phyloP scores from a whole-genome alignment of 2,888 invertebrate species.

The Elgonia sp. region DNA sequence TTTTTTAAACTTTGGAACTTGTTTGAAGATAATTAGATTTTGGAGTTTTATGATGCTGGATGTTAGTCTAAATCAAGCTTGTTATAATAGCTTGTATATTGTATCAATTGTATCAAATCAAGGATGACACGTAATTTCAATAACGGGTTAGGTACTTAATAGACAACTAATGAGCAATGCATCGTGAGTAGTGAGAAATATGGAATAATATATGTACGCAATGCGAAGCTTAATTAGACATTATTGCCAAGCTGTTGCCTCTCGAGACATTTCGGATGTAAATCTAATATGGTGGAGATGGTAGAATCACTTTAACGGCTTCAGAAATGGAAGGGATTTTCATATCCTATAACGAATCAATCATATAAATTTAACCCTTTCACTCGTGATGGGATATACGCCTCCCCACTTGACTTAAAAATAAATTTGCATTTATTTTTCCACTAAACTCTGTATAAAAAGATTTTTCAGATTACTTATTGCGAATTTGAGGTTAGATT shows the following conservation, averaged over 20 bases:
- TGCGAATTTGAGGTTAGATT: too few species aligned
- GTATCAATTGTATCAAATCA: constrained; percentile 63
- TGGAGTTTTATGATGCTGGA: background rate
- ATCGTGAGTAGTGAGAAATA: constrained; percentile 48
- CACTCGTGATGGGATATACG: too few species aligned
- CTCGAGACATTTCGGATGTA: constrained; percentile 59
- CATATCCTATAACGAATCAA: too few species aligned
- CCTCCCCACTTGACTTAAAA: too few species aligned
- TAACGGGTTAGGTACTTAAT: constrained; percentile 61
- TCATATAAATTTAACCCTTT: too few species aligned
- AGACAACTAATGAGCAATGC: constrained; percentile 63
- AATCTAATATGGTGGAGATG: constrained; percentile 27
- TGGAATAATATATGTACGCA: constrained; percentile 64
- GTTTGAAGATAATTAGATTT: constrained; percentile 2
- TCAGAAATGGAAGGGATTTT: too few species aligned
- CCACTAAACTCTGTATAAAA: too few species aligned
- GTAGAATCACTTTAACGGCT: constrained; percentile 9
- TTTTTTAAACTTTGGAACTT: background rate
- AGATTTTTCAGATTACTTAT: too few species aligned
- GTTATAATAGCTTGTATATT: constrained; percentile 55
- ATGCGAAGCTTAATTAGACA: constrained; percentile 66
- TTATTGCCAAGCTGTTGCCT: constrained; percentile 66
- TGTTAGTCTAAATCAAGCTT: constrained; percentile 7
- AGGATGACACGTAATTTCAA: constrained; percentile 57
- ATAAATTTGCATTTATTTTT: too few species aligned